A percentile compares a stretch with the other conserved stretches of the same genome.
Conservation (phyloP, 1,140 invertebrate species). For the Ceratosolen fusciceps region DNA sequence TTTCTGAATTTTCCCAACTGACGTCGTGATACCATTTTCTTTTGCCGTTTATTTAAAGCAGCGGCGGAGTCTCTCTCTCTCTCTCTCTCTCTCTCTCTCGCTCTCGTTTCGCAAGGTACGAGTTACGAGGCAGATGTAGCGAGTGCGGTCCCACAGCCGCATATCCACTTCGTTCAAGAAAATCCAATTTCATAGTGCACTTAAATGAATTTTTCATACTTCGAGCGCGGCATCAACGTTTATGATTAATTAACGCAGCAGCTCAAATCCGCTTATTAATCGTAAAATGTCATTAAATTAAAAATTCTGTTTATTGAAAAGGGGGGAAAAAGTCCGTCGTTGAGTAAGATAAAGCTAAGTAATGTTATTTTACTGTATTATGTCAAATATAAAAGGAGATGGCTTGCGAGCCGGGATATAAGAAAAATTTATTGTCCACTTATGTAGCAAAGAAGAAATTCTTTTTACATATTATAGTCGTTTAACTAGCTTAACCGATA, state of each 20-base stretch:
- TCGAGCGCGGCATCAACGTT: background rate
- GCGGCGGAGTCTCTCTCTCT: too few species aligned
- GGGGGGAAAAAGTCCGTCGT: background rate
- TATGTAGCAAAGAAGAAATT: background rate
- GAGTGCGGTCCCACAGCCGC: background rate
- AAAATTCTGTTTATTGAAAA: too few species aligned
- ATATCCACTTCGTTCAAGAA: background rate
- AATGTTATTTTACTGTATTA: background rate
- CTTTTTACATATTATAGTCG: background rate
- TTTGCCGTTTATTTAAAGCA: constrained; percentile 13
- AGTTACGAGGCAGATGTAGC: constrained; percentile 17
- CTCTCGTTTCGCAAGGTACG: background rate
- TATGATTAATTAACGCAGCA: constrained; percentile 4
- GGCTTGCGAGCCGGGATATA: background rate
- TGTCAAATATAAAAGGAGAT: background rate
- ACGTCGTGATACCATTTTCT: constrained; percentile 8
- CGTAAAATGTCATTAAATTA: background rate
- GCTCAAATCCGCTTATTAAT: background rate
- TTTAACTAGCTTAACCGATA: background rate
- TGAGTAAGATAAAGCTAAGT: background rate
- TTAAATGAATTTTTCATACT: background rate
- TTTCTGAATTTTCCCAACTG: constrained; percentile 19
- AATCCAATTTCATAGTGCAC: background rate
- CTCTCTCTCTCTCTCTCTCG: too few species aligned
- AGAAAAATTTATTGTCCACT: background rate